Percentiles rank a stretch among this genome's conserved stretches.
phyloP scores from a whole-genome alignment of 2,888 invertebrate species.

The Lochmaea crataegi region DNA sequence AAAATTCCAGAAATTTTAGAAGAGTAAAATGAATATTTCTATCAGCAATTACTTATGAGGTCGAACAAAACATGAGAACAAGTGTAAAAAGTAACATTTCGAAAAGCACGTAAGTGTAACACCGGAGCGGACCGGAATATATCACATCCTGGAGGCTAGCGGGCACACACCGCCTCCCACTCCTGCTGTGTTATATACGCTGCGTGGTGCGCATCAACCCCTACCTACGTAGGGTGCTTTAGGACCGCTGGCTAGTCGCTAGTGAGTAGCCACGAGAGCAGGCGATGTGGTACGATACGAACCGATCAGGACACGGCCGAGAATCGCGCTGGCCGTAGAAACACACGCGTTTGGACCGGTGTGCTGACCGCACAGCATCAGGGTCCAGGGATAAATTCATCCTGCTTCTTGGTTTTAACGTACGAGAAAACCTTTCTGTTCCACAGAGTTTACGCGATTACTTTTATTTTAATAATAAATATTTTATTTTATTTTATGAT shows the following conservation, averaged over 20 bases:
- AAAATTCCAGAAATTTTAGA: too few species aligned
- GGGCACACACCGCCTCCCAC: constrained; percentile 58
- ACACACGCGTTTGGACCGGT: constrained; percentile 66
- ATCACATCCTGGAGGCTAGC: constrained; percentile 57
- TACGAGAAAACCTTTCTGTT: constrained; percentile 17
- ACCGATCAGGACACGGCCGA: constrained; percentile 42
- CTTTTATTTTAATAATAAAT: constrained; percentile 7
- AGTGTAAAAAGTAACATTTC: constrained; percentile 13
- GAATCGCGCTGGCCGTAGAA: constrained; percentile 55
- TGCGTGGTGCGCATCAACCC: constrained; percentile 64
- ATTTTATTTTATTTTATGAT: constrained; percentile 17
- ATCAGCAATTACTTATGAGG: constrained; percentile 2
- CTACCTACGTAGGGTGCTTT: constrained; percentile 63
- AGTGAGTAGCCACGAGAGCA: constrained; percentile 62
- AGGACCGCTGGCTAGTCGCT: constrained; percentile 71
- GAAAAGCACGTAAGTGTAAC: too few species aligned
- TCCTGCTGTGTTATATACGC: constrained; percentile 51
- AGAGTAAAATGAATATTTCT: too few species aligned
- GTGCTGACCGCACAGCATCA: constrained; percentile 63
- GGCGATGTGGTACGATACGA: constrained; percentile 35
- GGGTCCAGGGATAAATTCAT: constrained; percentile 35
- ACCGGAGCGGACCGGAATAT: constrained; percentile 58
- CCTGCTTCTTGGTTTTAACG: constrained; percentile 11
- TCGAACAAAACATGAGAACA: background rate
- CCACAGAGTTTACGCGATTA: constrained; percentile 11